These are phyloP conservation scores for Montipora capitata DNA, from an alignment of 92 coral and sea anemone species.

Conservation along the genomic window DNA sequence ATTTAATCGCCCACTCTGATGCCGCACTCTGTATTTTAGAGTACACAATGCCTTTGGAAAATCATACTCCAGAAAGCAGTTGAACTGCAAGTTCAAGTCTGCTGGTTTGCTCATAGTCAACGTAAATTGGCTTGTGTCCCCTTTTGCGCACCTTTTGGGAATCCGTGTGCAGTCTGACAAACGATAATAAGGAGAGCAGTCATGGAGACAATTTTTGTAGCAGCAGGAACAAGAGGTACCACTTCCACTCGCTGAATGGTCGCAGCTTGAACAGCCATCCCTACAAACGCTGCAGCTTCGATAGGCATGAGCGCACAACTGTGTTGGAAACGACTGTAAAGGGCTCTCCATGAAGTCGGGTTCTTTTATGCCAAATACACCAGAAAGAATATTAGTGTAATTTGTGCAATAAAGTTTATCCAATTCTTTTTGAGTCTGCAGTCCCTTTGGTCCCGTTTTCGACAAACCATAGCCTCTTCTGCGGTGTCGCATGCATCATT, in stretches of 20 bases:
- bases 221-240: constrained; percentile 78
- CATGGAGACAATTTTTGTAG: constrained; percentile 66
- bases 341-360: constrained; percentile 68
- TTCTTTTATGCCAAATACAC: constrained; percentile 47
- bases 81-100: constrained; percentile 66
- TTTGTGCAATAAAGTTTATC: constrained; percentile 75
- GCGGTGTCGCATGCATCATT: constrained; percentile 79
- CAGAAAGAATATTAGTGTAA: constrained; percentile 63
- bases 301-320: constrained; percentile 58
- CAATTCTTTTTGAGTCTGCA: constrained; percentile 51
- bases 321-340: constrained; percentile 56
- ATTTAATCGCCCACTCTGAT: constrained; percentile 61
- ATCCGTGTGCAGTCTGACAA: constrained; percentile 35
- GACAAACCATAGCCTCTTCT: constrained; percentile 54
- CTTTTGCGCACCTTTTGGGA: constrained; percentile 73
- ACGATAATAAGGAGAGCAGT: constrained; percentile 62
- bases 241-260: constrained; percentile 15
- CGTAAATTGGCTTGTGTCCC: constrained; percentile 82
- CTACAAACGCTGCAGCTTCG: constrained; percentile 68
- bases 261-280: constrained; percentile 60
- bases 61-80: constrained; percentile 76
- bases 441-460: constrained; percentile 11
- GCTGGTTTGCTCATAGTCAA: constrained; percentile 58
- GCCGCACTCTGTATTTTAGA: constrained; percentile 70
- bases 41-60: constrained; percentile 67